Evolutionary conservation across 2,113 vertebrate species (phyloP).

Genomic region (Saguinus midas): DNA sequence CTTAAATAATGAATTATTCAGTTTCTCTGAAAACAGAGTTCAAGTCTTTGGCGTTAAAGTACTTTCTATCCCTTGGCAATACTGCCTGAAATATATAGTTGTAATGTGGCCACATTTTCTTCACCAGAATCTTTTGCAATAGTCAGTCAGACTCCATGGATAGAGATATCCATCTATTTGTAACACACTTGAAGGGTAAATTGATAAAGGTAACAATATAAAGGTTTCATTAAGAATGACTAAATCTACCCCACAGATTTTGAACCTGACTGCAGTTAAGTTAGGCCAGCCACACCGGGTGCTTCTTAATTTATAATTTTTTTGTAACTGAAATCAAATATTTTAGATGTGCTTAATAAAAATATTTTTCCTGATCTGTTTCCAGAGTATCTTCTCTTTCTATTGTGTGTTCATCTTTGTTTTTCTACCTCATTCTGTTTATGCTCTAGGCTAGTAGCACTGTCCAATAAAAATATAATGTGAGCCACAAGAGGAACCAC

Average conservation of each 20-base stretch:
- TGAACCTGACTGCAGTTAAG: neutral
- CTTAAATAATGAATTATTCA: neutral
- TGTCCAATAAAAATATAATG: neutral
- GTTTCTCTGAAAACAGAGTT: neutral
- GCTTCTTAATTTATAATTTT: neutral
- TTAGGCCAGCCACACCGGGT: neutral
- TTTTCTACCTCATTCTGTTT: neutral
- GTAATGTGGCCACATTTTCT: neutral
- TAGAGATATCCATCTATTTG: neutral
- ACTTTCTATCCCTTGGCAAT: neutral
- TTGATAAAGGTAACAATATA: neutral
- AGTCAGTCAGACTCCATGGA: neutral
- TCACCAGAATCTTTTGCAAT: neutral
- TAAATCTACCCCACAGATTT: neutral
- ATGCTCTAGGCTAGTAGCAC: neutral
- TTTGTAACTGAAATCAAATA: neutral
- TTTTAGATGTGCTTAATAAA: neutral
- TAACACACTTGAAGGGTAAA: neutral
- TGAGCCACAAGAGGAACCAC: neutral
- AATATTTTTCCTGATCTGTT: conserved; percentile 13
- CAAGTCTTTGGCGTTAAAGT: neutral
- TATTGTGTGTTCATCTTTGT: neutral
- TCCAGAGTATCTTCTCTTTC: neutral
- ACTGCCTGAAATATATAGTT: neutral
- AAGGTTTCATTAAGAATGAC: neutral